Evolutionary conservation across 2,888 invertebrate species (phyloP), one percentile per base, ranked within the genome.

Genomic region (Macaria liturata): DNA sequence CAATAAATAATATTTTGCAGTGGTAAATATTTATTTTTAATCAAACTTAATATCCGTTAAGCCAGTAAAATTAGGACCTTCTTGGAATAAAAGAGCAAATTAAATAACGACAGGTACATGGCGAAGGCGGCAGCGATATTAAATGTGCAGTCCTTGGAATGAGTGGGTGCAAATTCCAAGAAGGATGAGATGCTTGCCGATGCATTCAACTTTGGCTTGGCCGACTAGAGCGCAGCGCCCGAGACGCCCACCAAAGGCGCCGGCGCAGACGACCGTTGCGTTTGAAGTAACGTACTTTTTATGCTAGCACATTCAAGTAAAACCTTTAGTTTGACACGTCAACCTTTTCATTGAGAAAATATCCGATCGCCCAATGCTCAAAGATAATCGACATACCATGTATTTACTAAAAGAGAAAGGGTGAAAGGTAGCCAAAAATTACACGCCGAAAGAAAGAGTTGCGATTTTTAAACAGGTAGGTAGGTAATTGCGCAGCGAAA

Each of bases 101-200:
- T 67, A 66, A 65, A 74, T 76, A 75, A 77, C 69, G 69, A 68
- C 59, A 72, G 67, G 66, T 70, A 72, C 69, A 78, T 76, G 46
- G 72, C 67, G 57, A 61, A 57, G 58, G 55, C 61, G 67, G 69
- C 67, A 66, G 66, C 70, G 67, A 68, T 45, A 57, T 49, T 49
- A 49, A 60, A 74, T 68, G 72, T 80, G 74, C 74, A 77, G 71
- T 75, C 71, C 67, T 70, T 74, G 76, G 74, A 74, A 75, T 81
- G 84, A 84, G 86, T 86, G 87, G 78, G 88, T 86, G 84, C 81
- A 78, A 88, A 86, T 89, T 88, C 89, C 83, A 76, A 80, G 89
- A 89, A 88, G 88, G 87, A 83, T 80, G 78, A 79, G 80, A 80
- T 81, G 81, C 80, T 76, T 74, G 78, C 77, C 77, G 76, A 81